Evolutionary conservation across 1,140 invertebrate species (phyloP).

Genomic region (Mesaphorura yosii): DNA sequence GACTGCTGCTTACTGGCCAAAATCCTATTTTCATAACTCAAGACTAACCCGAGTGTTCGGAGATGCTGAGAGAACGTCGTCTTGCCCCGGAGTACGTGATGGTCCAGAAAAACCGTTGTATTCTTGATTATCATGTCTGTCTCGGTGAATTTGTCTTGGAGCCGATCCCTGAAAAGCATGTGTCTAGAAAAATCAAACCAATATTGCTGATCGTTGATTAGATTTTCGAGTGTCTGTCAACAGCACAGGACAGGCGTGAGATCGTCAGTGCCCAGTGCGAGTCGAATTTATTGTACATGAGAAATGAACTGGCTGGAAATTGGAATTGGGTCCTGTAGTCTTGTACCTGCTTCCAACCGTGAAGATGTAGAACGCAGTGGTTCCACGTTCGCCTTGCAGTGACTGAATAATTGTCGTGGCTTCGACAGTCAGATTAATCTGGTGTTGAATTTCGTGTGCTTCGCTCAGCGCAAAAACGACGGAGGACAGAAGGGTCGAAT

Average conservation of each 20-base stretch:
- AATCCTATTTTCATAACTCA: too few relatives aligned
- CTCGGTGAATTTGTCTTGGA: conserved; percentile 4
- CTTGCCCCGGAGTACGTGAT: conserved; percentile 5
- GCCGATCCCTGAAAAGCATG: too few relatives aligned
- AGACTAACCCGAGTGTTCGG: neutral
- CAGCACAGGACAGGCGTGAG: too few relatives aligned
- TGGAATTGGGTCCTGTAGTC: too few relatives aligned
- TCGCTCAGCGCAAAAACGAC: conserved; percentile 30
- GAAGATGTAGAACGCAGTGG: conserved; percentile 33
- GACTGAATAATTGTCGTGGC: conserved; percentile 34
- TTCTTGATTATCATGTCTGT: conserved; percentile 6
- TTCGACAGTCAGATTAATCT: conserved; percentile 35
- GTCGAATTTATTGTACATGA: too few relatives aligned
- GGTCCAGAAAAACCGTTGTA: neutral
- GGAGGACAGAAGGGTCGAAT: conserved; percentile 36
- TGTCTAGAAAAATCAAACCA: neutral
- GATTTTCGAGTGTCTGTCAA: too few relatives aligned
- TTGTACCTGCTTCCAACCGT: conserved; percentile 29
- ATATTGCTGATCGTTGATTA: neutral
- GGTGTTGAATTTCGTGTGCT: conserved; percentile 32
- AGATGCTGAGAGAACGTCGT: conserved; percentile 2
- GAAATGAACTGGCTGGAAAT: too few relatives aligned
- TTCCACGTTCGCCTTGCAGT: conserved; percentile 36
- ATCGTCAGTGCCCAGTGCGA: too few relatives aligned
- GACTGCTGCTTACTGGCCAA: too few relatives aligned